These are phyloP conservation scores for Anas platyrhynchos DNA, from an alignment of 2,113 vertebrate genomes.

Conservation along the genomic window DNA sequence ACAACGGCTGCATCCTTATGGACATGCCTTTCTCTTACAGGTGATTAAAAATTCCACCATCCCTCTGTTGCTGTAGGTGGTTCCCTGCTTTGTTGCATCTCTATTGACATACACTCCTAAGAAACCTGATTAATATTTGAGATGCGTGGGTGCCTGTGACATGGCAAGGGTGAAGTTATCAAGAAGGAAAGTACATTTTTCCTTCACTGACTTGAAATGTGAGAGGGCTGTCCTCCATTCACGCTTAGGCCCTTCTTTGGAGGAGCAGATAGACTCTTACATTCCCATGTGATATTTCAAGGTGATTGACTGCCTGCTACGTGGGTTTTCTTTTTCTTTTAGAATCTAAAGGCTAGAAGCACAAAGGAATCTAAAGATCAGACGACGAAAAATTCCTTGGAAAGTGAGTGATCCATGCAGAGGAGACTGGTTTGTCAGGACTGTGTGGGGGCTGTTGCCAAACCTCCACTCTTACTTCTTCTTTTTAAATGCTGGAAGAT, in stretches of 20 bases:
- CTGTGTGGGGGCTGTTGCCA: neutral
- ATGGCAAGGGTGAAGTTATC: neutral
- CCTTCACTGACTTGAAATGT: neutral
- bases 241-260: neutral
- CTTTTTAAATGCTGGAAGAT: neutral
- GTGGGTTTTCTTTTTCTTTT: constrained; percentile 39
- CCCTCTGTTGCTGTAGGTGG: neutral
- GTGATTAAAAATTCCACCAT: neutral
- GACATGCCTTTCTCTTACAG: neutral
- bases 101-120: neutral
- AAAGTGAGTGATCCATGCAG: constrained; percentile 83
- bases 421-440: constrained; percentile 28
- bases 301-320: neutral
- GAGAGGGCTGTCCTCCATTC: neutral
- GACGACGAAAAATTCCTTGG: constrained; percentile 90
- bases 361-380: constrained; percentile 93
- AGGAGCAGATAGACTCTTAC: neutral
- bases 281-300: neutral
- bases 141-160: neutral
- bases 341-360: constrained; percentile 95
- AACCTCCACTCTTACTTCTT: neutral
- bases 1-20: neutral
- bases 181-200: neutral
- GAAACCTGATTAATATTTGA: neutral
- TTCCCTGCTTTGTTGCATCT: neutral